These are phyloP conservation scores for Seira musarum DNA, from an alignment of 2,888 invertebrate genomes.

Conservation along the genomic window DNA sequence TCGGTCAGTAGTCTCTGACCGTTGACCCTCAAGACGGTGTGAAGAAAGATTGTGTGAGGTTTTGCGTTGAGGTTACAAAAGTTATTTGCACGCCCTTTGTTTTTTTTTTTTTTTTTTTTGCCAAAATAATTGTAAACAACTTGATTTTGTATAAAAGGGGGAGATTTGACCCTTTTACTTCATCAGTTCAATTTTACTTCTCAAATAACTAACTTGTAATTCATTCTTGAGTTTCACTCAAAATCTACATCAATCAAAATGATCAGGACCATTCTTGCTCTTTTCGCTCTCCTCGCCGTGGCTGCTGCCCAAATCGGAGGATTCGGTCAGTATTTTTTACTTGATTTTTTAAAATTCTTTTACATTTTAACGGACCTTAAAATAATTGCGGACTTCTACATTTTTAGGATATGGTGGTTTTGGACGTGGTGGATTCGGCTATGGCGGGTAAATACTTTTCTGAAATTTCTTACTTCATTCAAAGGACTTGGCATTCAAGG, in stretches of 20 bases:
- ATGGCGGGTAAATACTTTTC: not conserved
- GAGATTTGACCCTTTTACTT: too few relatives aligned
- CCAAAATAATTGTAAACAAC: too few relatives aligned
- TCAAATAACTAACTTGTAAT: too few relatives aligned
- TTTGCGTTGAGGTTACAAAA: too few relatives aligned
- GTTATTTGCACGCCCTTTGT: too few relatives aligned
- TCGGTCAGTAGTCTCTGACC: slow-evolving; percentile 11
- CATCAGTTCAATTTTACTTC: too few relatives aligned
- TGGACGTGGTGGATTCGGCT: not conserved
- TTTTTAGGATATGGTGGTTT: slow-evolving; percentile 9
- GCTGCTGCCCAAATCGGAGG: slow-evolving; percentile 20
- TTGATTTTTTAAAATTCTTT: not conserved
- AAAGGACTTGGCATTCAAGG: too few relatives aligned
- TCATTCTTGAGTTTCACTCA: too few relatives aligned
- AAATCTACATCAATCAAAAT: too few relatives aligned
- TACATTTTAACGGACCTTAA: not conserved
- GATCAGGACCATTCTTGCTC: not conserved
- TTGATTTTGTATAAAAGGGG: too few relatives aligned
- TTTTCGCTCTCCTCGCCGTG: slow-evolving; percentile 50
- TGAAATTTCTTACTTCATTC: not conserved
- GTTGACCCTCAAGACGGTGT: too few relatives aligned
- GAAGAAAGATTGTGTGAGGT: too few relatives aligned
- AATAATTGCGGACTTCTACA: slow-evolving; percentile 13
- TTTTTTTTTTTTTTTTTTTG: not conserved
- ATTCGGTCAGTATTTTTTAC: slow-evolving; percentile 16